Base-by-base conservation (phyloP, 64 coral and sea anemone genomes). In the Montipora efflorescens region DNA sequence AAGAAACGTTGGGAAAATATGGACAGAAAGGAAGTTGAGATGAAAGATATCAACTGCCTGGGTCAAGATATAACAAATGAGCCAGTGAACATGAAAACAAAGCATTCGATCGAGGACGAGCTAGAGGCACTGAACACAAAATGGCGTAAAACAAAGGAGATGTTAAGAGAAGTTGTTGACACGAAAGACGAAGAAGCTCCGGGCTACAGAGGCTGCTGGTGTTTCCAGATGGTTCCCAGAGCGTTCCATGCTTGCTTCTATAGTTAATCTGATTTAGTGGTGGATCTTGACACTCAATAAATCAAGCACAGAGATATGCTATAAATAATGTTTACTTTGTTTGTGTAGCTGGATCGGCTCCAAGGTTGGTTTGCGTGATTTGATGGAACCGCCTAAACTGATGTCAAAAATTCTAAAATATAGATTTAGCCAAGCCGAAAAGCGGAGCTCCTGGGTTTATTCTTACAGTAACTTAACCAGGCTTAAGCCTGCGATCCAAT, bases 61-160 rank as follows among this genome's bases (percentile, higher is more conserved):
- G 90, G 90, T 5, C 69, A 92, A 19, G 90, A 92, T 61, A 86
- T 92, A 61, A 77, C 48, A 25, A 77, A 14, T 5, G 69, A 85
- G 22, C 46, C 81, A 7, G 19, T 50, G 4, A 64, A 77, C 80
- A 66, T 76, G 59, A n/a, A 72, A 7, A 66, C 44, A 4, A 58
- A 73, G 0, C 74, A 78, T 50, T 9, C 28, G 5, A 75, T 85
- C 48, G 73, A 92, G 5, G 58, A 84, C 11, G 62, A 85, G 75
- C 51, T 92, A 10, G 23, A 66, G n/a, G 72, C 50, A 11, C 58
- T 92, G 45, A 92, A 92, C 59, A 85, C 9, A 70, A 85, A 57
- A 49, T 92, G 90, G 90, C 57, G 23, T 0, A 81, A 92, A 1
- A 76, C 80, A 9, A 82, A 67, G 25, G 61, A 76, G 1, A 92